Evolutionary conservation across 2,113 vertebrate species (phyloP).

Genomic region (Pygoscelis adeliae): DNA sequence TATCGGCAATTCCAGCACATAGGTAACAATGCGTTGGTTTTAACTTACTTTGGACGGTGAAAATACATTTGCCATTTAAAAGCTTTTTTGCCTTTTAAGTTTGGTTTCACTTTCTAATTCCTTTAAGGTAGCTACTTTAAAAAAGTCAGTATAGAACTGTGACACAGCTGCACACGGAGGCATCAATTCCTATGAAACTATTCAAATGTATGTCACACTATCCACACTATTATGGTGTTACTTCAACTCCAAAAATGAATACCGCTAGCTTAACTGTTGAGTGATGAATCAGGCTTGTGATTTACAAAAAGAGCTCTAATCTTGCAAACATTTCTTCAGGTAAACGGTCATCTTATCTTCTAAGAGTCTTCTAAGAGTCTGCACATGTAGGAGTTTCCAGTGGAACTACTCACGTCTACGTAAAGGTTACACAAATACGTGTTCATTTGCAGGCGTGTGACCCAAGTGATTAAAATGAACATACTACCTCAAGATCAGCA

Average conservation of each 20-base stretch:
- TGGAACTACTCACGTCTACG: accelerated
- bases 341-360: neutral
- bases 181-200: neutral
- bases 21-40: neutral
- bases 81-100: neutral
- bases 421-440: neutral
- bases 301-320: neutral
- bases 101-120: neutral
- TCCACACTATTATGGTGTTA: too few relatives aligned
- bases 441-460: neutral
- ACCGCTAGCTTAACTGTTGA: neutral
- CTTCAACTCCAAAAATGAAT: neutral
- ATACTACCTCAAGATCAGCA: slow-evolving; percentile 76
- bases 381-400: neutral
- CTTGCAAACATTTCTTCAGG: neutral
- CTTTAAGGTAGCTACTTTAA: neutral
- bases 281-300: neutral
- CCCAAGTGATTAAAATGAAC: neutral
- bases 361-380: neutral
- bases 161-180: neutral
- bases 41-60: neutral
- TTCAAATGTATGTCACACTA: neutral
- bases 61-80: neutral
- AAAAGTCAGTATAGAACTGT: neutral
- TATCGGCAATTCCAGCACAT: neutral